Percentiles rank a stretch among this genome's conserved stretches.
Evolutionary conservation across 2,113 vertebrate species (phyloP).

Genomic region (Tachuris rubrigastra): DNA sequence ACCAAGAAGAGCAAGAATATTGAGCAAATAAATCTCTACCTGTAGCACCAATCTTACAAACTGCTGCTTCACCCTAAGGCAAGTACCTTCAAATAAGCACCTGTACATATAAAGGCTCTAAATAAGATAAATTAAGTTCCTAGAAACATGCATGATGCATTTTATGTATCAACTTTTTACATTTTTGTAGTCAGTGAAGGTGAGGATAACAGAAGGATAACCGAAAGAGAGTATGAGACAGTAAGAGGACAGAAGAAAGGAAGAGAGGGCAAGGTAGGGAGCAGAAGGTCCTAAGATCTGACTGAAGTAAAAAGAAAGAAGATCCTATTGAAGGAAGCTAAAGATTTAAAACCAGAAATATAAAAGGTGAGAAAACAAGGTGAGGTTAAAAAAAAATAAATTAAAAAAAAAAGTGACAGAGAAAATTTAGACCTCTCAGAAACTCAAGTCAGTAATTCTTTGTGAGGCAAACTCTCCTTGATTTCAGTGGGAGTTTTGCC

Average conservation of each 20-base stretch:
- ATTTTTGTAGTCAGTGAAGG: not conserved
- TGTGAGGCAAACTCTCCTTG: not conserved
- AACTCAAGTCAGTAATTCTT: not conserved
- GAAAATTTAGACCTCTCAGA: not conserved
- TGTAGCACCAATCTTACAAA: not conserved
- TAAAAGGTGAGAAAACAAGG: not conserved
- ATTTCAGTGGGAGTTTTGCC: conserved; percentile 29
- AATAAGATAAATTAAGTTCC: not conserved
- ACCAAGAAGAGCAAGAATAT: not conserved
- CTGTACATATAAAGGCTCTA: not conserved
- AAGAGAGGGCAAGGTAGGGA: not conserved
- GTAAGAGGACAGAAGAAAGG: not conserved
- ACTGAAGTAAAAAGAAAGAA: not conserved
- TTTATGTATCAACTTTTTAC: not conserved
- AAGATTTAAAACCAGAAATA: not conserved
- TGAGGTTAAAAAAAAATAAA: not conserved
- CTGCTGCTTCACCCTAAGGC: not conserved
- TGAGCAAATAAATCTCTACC: conserved; percentile 32
- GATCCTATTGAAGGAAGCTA: not conserved
- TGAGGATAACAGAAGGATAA: not conserved
- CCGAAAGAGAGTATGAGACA: not conserved
- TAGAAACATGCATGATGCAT: not conserved
- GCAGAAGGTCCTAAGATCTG: not conserved
- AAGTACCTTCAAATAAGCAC: not conserved
- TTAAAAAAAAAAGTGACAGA: not conserved